phyloP scores from a whole-genome alignment of 2,888 invertebrate species.

The Hydroisotoma schaefferi region DNA sequence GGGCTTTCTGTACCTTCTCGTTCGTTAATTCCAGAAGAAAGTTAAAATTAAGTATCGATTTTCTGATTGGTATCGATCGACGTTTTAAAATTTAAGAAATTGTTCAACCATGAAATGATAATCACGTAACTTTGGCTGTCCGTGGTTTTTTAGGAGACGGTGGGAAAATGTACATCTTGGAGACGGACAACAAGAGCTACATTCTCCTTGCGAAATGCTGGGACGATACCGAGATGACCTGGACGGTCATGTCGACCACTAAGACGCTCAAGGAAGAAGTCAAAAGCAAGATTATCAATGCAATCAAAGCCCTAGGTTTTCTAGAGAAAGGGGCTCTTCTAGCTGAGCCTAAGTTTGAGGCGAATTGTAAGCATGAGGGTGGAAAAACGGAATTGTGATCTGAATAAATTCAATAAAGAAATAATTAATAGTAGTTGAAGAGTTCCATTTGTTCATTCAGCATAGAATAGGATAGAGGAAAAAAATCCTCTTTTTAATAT shows the following conservation, averaged over 20 bases:
- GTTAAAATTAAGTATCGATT: neutral
- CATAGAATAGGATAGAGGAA: no score
- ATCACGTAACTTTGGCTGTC: neutral
- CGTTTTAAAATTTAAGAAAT: neutral
- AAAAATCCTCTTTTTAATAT: no score
- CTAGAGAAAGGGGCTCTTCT: no score
- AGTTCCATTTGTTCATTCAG: no score
- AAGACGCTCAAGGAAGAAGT: neutral
- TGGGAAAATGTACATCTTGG: conserved; percentile 14
- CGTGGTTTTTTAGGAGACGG: conserved; percentile 6
- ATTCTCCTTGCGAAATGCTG: conserved; percentile 18
- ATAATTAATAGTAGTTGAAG: no score
- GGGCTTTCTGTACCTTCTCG: neutral
- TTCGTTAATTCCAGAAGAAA: no score
- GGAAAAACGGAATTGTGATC: no score
- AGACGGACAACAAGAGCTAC: conserved; percentile 19
- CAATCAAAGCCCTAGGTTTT: neutral
- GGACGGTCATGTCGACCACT: conserved; percentile 9
- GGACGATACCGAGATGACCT: conserved; percentile 14
- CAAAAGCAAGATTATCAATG: conserved; percentile 5
- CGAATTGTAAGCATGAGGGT: no score
- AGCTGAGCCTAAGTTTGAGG: no score
- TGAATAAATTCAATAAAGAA: no score
- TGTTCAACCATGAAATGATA: neutral
- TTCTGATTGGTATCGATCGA: no score